Conservation (phyloP, 2,888 invertebrate species). For the Mycalesis mineus region DNA sequence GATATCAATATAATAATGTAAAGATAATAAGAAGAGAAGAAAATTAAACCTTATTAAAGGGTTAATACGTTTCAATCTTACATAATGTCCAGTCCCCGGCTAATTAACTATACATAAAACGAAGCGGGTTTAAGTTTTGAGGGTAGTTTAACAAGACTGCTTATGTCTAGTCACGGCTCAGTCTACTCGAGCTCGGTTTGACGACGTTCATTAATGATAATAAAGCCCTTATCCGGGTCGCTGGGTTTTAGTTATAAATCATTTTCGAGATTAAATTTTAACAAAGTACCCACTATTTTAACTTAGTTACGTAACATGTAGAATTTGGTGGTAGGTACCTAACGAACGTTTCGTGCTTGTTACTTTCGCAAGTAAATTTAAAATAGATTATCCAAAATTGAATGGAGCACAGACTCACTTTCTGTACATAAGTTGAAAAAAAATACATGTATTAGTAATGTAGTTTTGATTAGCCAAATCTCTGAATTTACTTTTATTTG, state of each 20-base stretch:
- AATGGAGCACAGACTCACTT: too few relatives aligned
- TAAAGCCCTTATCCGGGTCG: neutral
- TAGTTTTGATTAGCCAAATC: too few relatives aligned
- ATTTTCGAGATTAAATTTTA: neutral
- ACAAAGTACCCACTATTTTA: neutral
- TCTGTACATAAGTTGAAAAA: too few relatives aligned
- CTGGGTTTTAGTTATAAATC: neutral
- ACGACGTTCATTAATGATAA: constrained; percentile 12
- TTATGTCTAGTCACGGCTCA: constrained; percentile 18
- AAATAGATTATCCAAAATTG: too few relatives aligned
- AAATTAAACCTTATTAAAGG: neutral
- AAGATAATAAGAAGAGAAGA: too few relatives aligned
- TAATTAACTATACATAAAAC: constrained; percentile 19
- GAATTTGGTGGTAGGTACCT: too few relatives aligned
- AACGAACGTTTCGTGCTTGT: too few relatives aligned
- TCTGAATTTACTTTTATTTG: too few relatives aligned
- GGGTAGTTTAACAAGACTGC: neutral
- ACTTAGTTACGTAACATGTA: too few relatives aligned
- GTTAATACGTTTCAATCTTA: neutral
- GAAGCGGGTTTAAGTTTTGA: constrained; percentile 7
- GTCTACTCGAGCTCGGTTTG: neutral
- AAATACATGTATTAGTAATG: too few relatives aligned
- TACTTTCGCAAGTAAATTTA: too few relatives aligned
- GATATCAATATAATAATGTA: too few relatives aligned
- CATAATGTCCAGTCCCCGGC: neutral